Conservation (phyloP, 2,888 invertebrate species). For the Cybosia mesomella region DNA sequence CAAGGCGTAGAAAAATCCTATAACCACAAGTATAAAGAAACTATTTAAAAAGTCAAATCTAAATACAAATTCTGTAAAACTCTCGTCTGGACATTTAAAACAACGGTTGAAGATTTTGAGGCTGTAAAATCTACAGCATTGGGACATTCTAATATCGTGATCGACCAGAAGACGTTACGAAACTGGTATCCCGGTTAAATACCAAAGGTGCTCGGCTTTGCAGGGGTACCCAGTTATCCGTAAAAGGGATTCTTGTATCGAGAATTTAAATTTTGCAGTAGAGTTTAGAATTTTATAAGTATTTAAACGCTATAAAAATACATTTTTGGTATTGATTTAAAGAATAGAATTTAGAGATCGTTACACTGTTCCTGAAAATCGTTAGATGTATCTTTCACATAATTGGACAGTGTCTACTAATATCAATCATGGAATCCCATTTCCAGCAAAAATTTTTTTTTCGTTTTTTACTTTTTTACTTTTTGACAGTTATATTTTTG, state of each 20-base stretch:
- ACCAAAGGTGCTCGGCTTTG: constrained; percentile 47
- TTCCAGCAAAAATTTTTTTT: too few species aligned
- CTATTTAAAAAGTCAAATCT: background rate
- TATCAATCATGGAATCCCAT: background rate
- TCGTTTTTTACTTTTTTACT: background rate
- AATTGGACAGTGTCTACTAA: background rate
- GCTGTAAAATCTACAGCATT: constrained; percentile 46
- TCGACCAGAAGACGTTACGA: constrained; percentile 49
- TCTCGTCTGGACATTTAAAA: constrained; percentile 24
- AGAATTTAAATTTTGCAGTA: constrained; percentile 34
- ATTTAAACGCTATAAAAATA: background rate
- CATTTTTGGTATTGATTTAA: background rate
- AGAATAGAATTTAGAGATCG: background rate
- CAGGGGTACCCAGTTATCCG: constrained; percentile 50
- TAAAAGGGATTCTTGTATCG: constrained; percentile 44
- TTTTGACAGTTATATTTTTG: too few species aligned
- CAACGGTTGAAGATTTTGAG: constrained; percentile 36
- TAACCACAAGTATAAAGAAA: background rate
- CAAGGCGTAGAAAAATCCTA: too few species aligned
- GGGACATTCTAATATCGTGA: constrained; percentile 67
- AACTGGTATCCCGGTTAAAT: constrained; percentile 63
- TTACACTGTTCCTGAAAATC: background rate
- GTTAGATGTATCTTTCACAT: background rate
- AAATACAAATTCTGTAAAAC: background rate
- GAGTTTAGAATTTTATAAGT: constrained; percentile 26